phyloP scores from a whole-genome alignment of 2,797 vertebrate species.

The Smutsia gigantea region DNA sequence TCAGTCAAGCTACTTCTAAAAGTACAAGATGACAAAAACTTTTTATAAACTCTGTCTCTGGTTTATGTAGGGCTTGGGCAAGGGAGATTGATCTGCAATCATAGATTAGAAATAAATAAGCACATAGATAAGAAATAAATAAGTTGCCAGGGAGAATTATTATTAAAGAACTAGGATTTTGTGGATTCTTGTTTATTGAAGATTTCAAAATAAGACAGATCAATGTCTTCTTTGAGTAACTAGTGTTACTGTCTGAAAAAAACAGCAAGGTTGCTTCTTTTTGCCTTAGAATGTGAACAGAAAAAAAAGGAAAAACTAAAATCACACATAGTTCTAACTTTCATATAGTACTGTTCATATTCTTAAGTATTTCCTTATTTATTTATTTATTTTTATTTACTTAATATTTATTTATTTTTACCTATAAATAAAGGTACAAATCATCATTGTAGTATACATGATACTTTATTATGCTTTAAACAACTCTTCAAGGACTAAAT shows the following conservation, averaged over 20 bases:
- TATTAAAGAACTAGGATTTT: conserved; percentile 44
- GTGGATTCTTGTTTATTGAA: conserved; percentile 17
- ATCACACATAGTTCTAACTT: neutral
- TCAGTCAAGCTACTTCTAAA: conserved; percentile 37
- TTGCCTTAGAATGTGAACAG: neutral
- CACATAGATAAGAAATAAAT: conserved; percentile 42
- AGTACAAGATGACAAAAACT: neutral
- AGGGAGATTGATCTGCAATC: neutral
- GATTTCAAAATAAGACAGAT: conserved; percentile 52
- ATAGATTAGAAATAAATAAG: conserved; percentile 46
- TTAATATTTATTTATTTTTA: neutral
- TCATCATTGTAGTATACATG: neutral
- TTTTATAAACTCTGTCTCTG: neutral
- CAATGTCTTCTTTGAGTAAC: conserved; percentile 20
- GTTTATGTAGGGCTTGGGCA: neutral
- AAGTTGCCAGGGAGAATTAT: conserved; percentile 45
- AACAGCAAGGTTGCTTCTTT: conserved; percentile 26
- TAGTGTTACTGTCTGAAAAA: neutral
- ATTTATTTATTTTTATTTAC: neutral
- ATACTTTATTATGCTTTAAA: conserved; percentile 39
- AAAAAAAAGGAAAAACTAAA: neutral
- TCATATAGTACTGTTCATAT: conserved; percentile 16
- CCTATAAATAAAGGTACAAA: neutral
- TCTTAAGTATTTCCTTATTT: neutral
- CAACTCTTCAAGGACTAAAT: neutral